Conservation (phyloP, 2,888 invertebrate species). For the Xylota segnis region DNA sequence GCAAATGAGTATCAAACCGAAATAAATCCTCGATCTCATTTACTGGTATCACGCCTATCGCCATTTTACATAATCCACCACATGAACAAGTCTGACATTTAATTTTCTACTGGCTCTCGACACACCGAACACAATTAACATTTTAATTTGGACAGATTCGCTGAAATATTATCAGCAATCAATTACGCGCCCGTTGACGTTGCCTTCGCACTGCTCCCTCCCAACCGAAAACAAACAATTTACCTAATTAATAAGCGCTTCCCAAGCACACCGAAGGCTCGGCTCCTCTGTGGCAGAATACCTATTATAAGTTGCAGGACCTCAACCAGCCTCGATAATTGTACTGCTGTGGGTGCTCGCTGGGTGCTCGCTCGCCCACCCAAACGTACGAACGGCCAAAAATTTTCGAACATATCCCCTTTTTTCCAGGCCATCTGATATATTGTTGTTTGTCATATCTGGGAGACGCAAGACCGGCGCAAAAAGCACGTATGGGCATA, state of each 20-base stretch:
- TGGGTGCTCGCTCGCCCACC: not conserved
- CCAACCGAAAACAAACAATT: slow-evolving; percentile 64
- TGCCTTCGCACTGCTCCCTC: slow-evolving; percentile 22
- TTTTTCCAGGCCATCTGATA: slow-evolving; percentile 73
- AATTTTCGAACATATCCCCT: slow-evolving; percentile 51
- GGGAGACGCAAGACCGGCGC: slow-evolving; percentile 38
- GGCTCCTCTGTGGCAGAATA: not conserved
- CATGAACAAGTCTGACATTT: slow-evolving; percentile 27
- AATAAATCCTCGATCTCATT: slow-evolving; percentile 31
- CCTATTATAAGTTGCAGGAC: slow-evolving; percentile 40
- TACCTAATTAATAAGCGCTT: slow-evolving; percentile 71
- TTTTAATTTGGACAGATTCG: slow-evolving; percentile 73
- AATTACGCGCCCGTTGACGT: slow-evolving; percentile 61
- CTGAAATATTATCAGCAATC: slow-evolving; percentile 75
- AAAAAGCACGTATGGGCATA: slow-evolving; percentile 59
- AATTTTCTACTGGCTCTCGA: slow-evolving; percentile 38
- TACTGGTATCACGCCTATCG: slow-evolving; percentile 14
- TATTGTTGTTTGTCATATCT: slow-evolving; percentile 67
- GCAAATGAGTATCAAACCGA: slow-evolving; percentile 15
- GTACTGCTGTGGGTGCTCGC: not conserved
- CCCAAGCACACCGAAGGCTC: slow-evolving; percentile 12
- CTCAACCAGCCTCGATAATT: slow-evolving; percentile 48
- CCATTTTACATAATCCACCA: slow-evolving; percentile 21
- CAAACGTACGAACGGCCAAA: slow-evolving; percentile 40
- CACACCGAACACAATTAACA: slow-evolving; percentile 64